Base-by-base conservation (phyloP, 2,888 invertebrate species). In the Meganola albula region DNA sequence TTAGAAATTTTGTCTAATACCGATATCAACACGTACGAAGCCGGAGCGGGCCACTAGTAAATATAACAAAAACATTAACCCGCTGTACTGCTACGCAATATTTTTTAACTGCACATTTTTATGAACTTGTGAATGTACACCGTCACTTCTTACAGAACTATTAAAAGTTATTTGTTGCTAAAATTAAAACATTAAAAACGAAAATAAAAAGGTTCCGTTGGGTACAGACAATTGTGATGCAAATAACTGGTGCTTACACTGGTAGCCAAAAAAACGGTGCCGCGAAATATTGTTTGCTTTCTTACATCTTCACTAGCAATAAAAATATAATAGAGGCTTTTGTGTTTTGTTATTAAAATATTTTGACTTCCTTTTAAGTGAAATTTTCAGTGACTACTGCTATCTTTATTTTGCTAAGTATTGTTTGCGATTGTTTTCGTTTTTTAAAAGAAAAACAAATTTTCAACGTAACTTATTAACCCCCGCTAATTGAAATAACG, bases 161-260 rank as follows among this genome's bases (percentile, higher is more conserved):
- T 76, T 73, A 76, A 74, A 72, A 60, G 67, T 75, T 79, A 77
- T 80, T 80, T 80, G 79, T 77, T 66, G 75, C 63, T 64, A 61
- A 75, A 82, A 82, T 82, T 82, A 80, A 82, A 77, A 82, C 63
- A 74, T 71, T 72, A 64, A 68, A n/a, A 65, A 68, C 68, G 59
- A 62, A 68, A 71, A 46, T 65, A 63, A 60, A 61, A 63, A 68
- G 61, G 58, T 56, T 54, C 57, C 48, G 51, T 45, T 49, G 55
- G 27, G 53, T 53, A 53, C 65, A 70, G 71, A 71, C 77, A 63
- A 80, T 83, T 82, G 80, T 82, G 54, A 82, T 83, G 83, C 74
- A 77, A 83, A 52, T 61, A 54, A 47, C 49, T 40, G 54, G 55
- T 58, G 58, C 53, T 55, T 52, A 56, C 51, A 56, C 40, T 48